Evolutionary conservation across 2,797 vertebrate species (phyloP).

Genomic region (Micromesistius poutassou): DNA sequence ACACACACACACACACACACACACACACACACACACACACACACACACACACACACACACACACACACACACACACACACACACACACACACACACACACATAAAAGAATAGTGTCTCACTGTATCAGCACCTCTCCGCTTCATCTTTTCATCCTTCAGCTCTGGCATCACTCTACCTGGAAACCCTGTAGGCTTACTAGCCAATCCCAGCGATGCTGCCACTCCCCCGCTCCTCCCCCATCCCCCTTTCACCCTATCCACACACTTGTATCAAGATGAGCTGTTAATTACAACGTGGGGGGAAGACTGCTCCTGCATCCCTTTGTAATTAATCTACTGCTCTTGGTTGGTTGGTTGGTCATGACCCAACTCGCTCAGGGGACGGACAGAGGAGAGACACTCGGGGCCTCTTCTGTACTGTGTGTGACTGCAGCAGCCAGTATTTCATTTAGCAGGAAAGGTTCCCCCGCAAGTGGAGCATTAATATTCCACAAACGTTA

Average conservation of each 20-base stretch:
- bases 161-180: conserved; percentile 38
- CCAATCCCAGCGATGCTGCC: conserved; percentile 12
- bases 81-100: neutral
- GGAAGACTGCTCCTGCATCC: conserved; percentile 46
- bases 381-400: conserved; percentile 37
- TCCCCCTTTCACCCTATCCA: conserved; percentile 24
- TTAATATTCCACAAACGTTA: neutral
- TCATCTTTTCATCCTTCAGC: conserved; percentile 1
- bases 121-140: neutral
- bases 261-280: conserved; percentile 36
- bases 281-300: conserved; percentile 63
- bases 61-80: neutral
- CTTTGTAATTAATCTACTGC: conserved; percentile 57
- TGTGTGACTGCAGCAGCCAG: conserved; percentile 5
- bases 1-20: neutral
- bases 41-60: neutral
- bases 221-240: conserved; percentile 17
- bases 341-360: too few relatives aligned
- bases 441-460: conserved; percentile 1
- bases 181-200: conserved; percentile 46
- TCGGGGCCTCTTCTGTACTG: conserved; percentile 28
- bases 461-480: conserved; percentile 9
- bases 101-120: neutral
- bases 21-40: neutral
- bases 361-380: too few relatives aligned